phyloP scores from a whole-genome alignment of 1,140 invertebrate genomes.

The Hyposmocoma kahamanoa region DNA sequence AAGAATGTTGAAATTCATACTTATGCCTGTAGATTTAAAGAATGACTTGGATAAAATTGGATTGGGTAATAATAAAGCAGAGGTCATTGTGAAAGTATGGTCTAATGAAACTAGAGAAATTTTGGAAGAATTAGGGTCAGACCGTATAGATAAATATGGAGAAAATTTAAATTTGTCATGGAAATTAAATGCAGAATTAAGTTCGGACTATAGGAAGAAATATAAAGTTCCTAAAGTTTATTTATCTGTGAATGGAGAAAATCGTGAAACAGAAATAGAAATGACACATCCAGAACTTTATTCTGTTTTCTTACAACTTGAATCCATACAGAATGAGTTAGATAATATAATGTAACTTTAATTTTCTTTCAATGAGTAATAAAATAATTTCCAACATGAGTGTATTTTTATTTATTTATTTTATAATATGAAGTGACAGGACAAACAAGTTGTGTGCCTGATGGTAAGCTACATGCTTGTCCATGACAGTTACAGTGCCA shows the following conservation, averaged over 20 bases:
- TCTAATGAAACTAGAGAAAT: constrained; percentile 46
- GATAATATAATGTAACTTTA: constrained; percentile 37
- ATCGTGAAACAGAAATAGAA: constrained; percentile 43
- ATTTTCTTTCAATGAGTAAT: constrained; percentile 12
- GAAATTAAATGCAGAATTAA: constrained; percentile 58
- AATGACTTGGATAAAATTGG: constrained; percentile 42
- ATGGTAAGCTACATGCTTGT: too few relatives aligned
- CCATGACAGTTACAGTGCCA: too few relatives aligned
- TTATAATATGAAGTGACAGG: too few relatives aligned
- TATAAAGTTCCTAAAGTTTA: constrained; percentile 55
- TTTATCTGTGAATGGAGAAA: constrained; percentile 26
- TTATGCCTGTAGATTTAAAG: constrained; percentile 53
- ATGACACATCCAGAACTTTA: constrained; percentile 52
- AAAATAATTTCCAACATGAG: background rate
- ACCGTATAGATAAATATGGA: constrained; percentile 24
- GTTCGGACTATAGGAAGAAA: constrained; percentile 54
- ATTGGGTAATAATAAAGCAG: constrained; percentile 45
- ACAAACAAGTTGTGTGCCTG: too few relatives aligned
- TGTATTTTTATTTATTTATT: background rate
- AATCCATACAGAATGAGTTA: constrained; percentile 59
- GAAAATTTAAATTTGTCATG: constrained; percentile 42
- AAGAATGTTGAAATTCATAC: constrained; percentile 53
- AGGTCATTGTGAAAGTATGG: constrained; percentile 52
- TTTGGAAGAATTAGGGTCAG: constrained; percentile 39
- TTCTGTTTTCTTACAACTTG: constrained; percentile 57